These are phyloP conservation scores for Archips xylosteana DNA, from an alignment of 2,888 invertebrate species.

Conservation along the genomic window DNA sequence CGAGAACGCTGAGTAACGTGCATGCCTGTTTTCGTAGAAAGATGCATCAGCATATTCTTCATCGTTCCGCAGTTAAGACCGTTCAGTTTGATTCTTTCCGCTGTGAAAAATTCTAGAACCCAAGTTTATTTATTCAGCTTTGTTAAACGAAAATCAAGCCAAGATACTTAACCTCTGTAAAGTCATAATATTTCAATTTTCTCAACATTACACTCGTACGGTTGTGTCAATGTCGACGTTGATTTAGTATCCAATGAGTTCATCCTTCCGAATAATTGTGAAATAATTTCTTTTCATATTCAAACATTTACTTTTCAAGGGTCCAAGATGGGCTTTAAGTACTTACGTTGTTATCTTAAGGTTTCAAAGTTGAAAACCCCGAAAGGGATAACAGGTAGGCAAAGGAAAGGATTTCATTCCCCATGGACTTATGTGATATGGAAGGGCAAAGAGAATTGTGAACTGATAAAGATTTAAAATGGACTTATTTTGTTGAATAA, in stretches of 20 bases:
- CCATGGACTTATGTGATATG: conserved; percentile 47
- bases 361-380: conserved; percentile 51
- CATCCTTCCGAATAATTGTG: conserved; percentile 22
- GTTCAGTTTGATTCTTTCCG: neutral
- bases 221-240: neutral
- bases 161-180: too few species aligned
- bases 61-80: neutral
- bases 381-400: conserved; percentile 53
- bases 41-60: neutral
- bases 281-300: conserved; percentile 28
- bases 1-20: neutral
- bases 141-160: neutral
- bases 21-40: conserved; percentile 1
- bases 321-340: conserved; percentile 27
- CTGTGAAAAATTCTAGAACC: neutral
- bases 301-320: conserved; percentile 31
- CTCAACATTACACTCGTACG: neutral
- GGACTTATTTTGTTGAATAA: neutral
- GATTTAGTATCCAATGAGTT: neutral
- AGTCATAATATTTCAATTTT: too few species aligned
- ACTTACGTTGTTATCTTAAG: conserved; percentile 50
- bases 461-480: neutral
- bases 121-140: neutral
- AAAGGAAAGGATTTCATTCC: conserved; percentile 62
- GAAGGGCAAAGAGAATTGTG: conserved; percentile 44